Conservation (phyloP, 2,797 vertebrate species). For the Bryconaethiops microstoma region DNA sequence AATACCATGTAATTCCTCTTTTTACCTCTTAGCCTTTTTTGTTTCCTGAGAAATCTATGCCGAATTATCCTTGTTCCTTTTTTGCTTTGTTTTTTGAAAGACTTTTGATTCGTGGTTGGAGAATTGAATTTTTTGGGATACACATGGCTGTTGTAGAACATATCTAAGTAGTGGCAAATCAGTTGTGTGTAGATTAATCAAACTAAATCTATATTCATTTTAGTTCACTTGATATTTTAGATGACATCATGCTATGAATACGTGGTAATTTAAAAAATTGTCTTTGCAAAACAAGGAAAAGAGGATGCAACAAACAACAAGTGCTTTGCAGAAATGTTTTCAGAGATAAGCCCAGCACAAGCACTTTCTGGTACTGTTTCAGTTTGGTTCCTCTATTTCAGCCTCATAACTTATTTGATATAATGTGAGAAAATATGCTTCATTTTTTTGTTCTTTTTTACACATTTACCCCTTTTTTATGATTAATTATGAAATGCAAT, state of each 20-base stretch:
- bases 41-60: slow-evolving; percentile 47
- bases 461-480: slow-evolving; percentile 33
- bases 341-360: slow-evolving; percentile 69
- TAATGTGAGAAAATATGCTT: slow-evolving; percentile 37
- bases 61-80: slow-evolving; percentile 47
- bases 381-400: slow-evolving; percentile 48
- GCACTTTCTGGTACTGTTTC: slow-evolving; percentile 76
- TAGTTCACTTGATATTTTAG: slow-evolving; percentile 66
- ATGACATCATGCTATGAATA: slow-evolving; percentile 54
- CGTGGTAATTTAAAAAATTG: slow-evolving; percentile 48
- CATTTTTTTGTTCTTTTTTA: slow-evolving; percentile 53
- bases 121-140: slow-evolving; percentile 36
- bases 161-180: slow-evolving; percentile 60
- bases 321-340: slow-evolving; percentile 58
- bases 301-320: slow-evolving; percentile 53
- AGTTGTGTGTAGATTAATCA: slow-evolving; percentile 66
- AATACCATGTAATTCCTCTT: slow-evolving; percentile 56
- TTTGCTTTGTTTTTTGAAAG: not conserved
- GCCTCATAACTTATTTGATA: slow-evolving; percentile 50
- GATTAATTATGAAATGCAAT: slow-evolving; percentile 55
- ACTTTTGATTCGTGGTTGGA: slow-evolving; percentile 36
- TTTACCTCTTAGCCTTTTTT: slow-evolving; percentile 57
- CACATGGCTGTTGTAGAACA: slow-evolving; percentile 47
- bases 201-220: slow-evolving; percentile 70
- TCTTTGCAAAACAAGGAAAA: slow-evolving; percentile 60